phyloP scores from a whole-genome alignment of 1,140 invertebrate genomes.

The Drosophila sechellia region DNA sequence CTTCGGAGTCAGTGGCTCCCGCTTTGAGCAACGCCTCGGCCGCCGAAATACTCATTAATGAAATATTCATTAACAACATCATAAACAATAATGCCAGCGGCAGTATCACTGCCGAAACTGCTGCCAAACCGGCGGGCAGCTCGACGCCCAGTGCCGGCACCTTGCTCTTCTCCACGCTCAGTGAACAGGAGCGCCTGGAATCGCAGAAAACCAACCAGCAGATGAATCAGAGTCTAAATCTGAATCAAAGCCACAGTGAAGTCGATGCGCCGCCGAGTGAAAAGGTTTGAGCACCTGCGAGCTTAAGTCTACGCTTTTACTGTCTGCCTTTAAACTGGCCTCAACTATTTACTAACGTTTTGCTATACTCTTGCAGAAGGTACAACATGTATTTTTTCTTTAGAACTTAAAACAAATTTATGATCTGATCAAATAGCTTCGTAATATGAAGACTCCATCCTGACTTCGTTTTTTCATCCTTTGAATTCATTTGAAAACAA shows the following conservation, averaged over 20 bases:
- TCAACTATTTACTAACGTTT: constrained; percentile 55
- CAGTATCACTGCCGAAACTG: constrained; percentile 53
- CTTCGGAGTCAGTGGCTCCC: constrained; percentile 29
- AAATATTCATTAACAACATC: constrained; percentile 84
- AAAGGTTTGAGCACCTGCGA: constrained; percentile 64
- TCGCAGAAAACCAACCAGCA: constrained; percentile 80
- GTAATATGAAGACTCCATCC: background rate
- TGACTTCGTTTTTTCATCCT: background rate
- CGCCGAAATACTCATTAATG: constrained; percentile 83
- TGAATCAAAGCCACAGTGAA: constrained; percentile 51
- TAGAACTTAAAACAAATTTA: background rate
- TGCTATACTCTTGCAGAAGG: constrained; percentile 57
- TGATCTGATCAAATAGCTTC: background rate
- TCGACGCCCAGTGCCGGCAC: constrained; percentile 85
- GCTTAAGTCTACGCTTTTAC: constrained; percentile 49
- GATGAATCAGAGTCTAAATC: constrained; percentile 49
- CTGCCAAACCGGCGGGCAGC: constrained; percentile 50
- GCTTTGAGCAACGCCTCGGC: constrained; percentile 72
- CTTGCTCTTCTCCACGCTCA: constrained; percentile 86
- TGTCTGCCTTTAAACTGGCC: constrained; percentile 55
- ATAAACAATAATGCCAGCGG: constrained; percentile 75
- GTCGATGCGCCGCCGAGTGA: constrained; percentile 66
- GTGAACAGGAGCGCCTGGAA: constrained; percentile 86
- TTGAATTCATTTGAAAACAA: background rate
- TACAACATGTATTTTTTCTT: constrained; percentile 60